phyloP scores from a whole-genome alignment of 2,113 vertebrate genomes.

The Ctenomys sociabilis region DNA sequence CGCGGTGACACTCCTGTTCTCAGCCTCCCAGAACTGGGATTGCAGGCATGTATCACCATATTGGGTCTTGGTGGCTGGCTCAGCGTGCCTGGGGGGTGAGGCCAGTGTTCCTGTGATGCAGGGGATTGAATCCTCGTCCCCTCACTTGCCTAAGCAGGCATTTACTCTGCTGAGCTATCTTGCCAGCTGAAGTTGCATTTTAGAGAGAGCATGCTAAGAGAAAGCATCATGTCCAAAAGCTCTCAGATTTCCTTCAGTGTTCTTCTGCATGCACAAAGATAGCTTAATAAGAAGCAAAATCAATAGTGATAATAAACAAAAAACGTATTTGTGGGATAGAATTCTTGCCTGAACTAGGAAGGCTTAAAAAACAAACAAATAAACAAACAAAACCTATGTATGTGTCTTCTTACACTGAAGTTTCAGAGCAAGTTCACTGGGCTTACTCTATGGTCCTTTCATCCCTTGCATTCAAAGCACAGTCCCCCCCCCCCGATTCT shows the following conservation, averaged over 20 bases:
- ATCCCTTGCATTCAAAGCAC: not conserved
- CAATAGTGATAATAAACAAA: not conserved
- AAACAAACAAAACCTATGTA: not conserved
- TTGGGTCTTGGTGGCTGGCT: no score
- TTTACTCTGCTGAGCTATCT: no score
- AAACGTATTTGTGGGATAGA: not conserved
- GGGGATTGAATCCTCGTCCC: no score
- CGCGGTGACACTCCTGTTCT: no score
- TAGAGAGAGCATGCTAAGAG: not conserved
- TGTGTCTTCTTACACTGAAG: slow-evolving; percentile 48
- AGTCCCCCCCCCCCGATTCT: not conserved
- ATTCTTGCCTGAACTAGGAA: not conserved
- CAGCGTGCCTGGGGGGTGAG: no score
- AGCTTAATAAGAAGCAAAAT: not conserved
- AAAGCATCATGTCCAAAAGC: not conserved
- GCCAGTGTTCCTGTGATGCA: no score
- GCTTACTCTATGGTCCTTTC: not conserved
- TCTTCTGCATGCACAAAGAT: not conserved
- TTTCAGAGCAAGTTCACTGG: slow-evolving; percentile 37
- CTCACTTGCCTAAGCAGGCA: no score
- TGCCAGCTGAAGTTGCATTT: not conserved
- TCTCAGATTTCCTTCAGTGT: not conserved
- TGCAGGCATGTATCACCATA: no score
- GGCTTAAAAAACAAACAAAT: no score
- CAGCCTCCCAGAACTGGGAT: no score